Conservation (phyloP, 2,113 vertebrate species). For the Aegotheles bennettii region DNA sequence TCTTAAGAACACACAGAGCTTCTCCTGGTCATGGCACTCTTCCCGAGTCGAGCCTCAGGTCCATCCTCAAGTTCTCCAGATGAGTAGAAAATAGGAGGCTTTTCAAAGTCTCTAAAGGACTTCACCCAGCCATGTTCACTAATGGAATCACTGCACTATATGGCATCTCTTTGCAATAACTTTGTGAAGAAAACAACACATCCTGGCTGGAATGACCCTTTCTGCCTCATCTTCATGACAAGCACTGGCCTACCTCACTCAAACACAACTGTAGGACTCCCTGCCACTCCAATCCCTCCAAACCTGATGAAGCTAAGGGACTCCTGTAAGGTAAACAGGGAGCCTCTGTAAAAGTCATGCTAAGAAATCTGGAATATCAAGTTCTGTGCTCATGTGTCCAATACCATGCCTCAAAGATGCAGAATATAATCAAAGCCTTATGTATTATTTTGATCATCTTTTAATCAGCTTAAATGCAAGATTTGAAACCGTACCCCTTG, state of each 20-base stretch:
- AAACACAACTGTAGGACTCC: neutral
- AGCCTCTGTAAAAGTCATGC: neutral
- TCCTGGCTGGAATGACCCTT: neutral
- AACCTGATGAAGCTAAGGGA: neutral
- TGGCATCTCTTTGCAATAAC: neutral
- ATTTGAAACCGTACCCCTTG: neutral
- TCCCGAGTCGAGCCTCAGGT: neutral
- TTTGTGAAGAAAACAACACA: neutral
- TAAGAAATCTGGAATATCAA: neutral
- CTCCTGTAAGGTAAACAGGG: neutral
- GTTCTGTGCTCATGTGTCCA: neutral
- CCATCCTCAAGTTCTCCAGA: neutral
- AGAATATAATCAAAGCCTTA: neutral
- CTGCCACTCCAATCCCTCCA: neutral
- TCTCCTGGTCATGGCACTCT: neutral
- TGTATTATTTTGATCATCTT: neutral
- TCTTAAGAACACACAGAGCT: too few species aligned
- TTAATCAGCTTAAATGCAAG: neutral
- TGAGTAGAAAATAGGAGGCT: neutral
- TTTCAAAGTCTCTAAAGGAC: neutral
- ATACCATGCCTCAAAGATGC: neutral
- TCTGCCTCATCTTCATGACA: rapidly evolving
- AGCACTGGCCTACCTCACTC: neutral
- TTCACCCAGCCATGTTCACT: neutral
- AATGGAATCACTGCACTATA: neutral